These are phyloP conservation scores for Atta texana DNA, from an alignment of 1,140 invertebrate genomes.

Conservation along the genomic window DNA sequence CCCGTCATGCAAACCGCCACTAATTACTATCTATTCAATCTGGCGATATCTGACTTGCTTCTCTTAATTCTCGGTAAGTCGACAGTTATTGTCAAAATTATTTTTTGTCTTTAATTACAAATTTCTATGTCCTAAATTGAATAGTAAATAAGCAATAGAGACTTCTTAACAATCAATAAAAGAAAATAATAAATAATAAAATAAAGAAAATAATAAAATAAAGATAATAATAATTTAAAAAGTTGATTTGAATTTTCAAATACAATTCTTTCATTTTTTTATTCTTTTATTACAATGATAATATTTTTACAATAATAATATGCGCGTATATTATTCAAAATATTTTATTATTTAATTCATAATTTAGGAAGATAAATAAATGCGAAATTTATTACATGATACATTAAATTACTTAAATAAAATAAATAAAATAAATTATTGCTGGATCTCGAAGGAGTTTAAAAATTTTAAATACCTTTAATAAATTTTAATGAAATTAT, in stretches of 20 bases:
- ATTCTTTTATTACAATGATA: not conserved
- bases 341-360: not conserved
- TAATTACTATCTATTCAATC: constrained; percentile 91
- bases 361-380: not conserved
- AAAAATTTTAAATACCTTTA: not conserved
- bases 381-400: not conserved
- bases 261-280: not conserved
- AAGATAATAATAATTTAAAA: no score
- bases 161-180: no score
- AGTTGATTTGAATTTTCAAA: not conserved
- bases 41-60: constrained; percentile 85
- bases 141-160: no score
- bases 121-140: not conserved
- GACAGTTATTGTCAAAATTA: not conserved
- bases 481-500: constrained; percentile 12
- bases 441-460: not conserved
- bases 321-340: not conserved
- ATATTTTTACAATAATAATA: not conserved
- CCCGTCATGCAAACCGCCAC: constrained; percentile 87
- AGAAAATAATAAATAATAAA: no score
- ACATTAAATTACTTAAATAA: not conserved
- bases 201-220: no score
- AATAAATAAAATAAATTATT: not conserved
- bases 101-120: not conserved
- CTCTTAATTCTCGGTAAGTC: constrained; percentile 82